Base-by-base conservation (phyloP, 1,140 invertebrate species). In the Formica selysi region DNA sequence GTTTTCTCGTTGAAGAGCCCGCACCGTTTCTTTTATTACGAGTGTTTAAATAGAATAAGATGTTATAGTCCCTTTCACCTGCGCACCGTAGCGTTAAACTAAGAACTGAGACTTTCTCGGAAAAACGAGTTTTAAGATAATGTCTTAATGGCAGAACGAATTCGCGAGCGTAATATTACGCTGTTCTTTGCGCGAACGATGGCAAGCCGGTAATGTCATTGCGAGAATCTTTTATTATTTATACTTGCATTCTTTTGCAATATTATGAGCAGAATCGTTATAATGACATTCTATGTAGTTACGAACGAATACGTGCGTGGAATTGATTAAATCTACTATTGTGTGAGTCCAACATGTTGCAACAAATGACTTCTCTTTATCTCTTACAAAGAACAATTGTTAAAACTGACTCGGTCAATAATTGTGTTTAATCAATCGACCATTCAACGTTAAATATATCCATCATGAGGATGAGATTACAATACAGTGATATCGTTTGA, bases 21-120 rank as follows among this genome's bases (percentile, higher is more conserved):
- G 73, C 54, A 36, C 61, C 38, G 64, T 62, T 87, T 62, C 86
- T 76, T 85, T 85, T 85, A 64, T 85, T 78, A 78, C 73, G 71
- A 78, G 73, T 67, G 32, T 36, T 85, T 85, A 85, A 85, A 85
- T 85, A 85, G 70, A 85, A 78, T 78, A 85, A 85, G 81, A 85
- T 78, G 70, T 85, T 67, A 65, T 65, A 85, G 59, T 85, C 59
- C 38, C 61, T 85, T 85, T 76, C 81, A 78, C 48, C 38, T 85
- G 81, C 70, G 62, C 81, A 78, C 62, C 62, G 79, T 83, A 83
- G 54, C 79, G 79, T 83, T 83, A 74, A 83, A 83, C 68, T 74
- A 83, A 71, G 68, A 73, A 83, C 79, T 61, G 68, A 74, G 54
- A 83, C 79, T 73, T 2, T 70, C 67, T 74, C 51, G 54, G 68